Evolutionary conservation across 1,140 invertebrate genomes (phyloP).

Genomic region (Dermatophagoides farinae): DNA sequence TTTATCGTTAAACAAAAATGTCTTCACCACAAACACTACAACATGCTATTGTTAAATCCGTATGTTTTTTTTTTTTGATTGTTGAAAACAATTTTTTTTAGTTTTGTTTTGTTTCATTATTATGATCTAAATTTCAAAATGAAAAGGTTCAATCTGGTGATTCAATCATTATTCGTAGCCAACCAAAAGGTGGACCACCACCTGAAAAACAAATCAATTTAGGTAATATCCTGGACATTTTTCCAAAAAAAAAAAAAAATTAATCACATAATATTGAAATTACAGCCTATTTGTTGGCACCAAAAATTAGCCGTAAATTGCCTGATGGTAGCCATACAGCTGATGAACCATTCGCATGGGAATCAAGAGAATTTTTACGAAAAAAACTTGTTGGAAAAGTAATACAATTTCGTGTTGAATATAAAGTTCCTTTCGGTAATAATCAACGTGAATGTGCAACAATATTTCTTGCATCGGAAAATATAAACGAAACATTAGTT

Average conservation of each 20-base stretch:
- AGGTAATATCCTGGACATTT: background rate
- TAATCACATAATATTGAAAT: background rate
- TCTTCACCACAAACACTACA: background rate
- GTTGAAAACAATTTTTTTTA: background rate
- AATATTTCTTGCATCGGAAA: constrained; percentile 33
- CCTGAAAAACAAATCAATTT: constrained; percentile 65
- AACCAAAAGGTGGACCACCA: constrained; percentile 56
- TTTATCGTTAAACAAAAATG: background rate
- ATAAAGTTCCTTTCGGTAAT: constrained; percentile 65
- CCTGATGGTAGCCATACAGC: constrained; percentile 34
- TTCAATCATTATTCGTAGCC: constrained; percentile 60
- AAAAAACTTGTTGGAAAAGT: constrained; percentile 91
- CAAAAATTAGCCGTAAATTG: constrained; percentile 53
- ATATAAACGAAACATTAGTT: constrained; percentile 64
- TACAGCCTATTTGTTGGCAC: constrained; percentile 56
- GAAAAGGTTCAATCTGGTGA: constrained; percentile 70
- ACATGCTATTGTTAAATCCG: constrained; percentile 2
- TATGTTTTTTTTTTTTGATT: background rate
- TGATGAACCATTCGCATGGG: constrained; percentile 67
- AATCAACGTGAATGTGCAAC: constrained; percentile 12
- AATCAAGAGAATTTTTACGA: constrained; percentile 83
- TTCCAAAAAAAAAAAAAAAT: background rate
- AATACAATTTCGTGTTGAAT: constrained; percentile 72
- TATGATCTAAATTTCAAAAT: background rate
- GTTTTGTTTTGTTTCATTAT: background rate